These are phyloP conservation scores for Omphaloscelis lunosa DNA, from an alignment of 2,888 invertebrate species.

Conservation along the genomic window DNA sequence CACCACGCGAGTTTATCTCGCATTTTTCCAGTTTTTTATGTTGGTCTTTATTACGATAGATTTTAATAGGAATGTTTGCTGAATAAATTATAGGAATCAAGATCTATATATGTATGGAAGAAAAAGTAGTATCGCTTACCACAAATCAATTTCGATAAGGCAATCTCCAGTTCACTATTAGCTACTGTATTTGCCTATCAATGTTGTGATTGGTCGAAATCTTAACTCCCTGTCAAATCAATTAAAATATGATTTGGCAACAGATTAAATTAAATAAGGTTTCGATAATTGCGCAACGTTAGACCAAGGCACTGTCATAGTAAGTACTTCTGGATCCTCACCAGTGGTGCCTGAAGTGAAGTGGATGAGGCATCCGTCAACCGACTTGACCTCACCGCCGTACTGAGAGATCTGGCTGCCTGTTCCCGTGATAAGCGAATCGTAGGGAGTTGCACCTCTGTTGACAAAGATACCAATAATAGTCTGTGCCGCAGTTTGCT, in stretches of 20 bases:
- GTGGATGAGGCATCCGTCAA: conserved; percentile 94
- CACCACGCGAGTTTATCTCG: too few relatives aligned
- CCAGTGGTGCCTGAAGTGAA: conserved; percentile 94
- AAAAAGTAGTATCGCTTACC: too few relatives aligned
- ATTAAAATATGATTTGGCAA: too few relatives aligned
- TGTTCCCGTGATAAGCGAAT: conserved; percentile 75
- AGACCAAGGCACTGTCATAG: conserved; percentile 40
- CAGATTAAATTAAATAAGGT: not conserved
- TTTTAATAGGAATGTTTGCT: too few relatives aligned
- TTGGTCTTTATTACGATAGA: too few relatives aligned
- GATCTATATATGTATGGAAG: too few relatives aligned
- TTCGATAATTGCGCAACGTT: not conserved
- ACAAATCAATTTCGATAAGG: too few relatives aligned
- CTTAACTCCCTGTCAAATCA: not conserved
- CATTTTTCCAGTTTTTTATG: too few relatives aligned
- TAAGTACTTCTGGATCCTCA: conserved; percentile 72
- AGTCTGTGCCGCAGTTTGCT: not conserved
- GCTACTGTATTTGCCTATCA: too few relatives aligned
- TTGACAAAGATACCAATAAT: conserved; percentile 27
- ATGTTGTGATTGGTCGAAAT: not conserved
- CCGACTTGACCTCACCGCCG: conserved; percentile 91
- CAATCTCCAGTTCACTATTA: too few relatives aligned
- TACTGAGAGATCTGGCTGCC: conserved; percentile 77
- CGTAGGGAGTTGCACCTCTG: conserved; percentile 80
- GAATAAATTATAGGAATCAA: too few relatives aligned